phyloP scores from a whole-genome alignment of 2,113 vertebrate species.

The Tretioscincus oriximinensis region DNA sequence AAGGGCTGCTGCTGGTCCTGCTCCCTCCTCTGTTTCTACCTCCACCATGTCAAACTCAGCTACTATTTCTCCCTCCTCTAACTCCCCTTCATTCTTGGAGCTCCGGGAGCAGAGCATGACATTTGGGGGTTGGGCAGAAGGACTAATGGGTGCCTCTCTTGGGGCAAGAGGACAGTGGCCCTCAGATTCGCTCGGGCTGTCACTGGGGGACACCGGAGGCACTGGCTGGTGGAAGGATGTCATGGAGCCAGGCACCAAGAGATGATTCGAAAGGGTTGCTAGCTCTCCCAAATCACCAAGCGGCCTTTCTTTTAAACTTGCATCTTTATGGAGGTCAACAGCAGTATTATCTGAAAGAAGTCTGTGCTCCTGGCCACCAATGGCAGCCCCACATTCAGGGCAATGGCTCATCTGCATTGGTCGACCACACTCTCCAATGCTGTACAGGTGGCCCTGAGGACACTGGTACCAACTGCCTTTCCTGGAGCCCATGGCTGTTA shows the following conservation, averaged over 20 bases:
- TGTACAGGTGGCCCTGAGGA: conserved; percentile 15
- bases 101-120: too few relatives aligned
- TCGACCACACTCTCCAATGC: not conserved
- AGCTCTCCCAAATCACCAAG: not conserved
- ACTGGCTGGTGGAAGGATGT: not conserved
- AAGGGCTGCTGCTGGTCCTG: too few relatives aligned
- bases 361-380: not conserved
- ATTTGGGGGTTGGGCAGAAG: too few relatives aligned
- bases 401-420: conserved; percentile 3
- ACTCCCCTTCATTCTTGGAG: too few relatives aligned
- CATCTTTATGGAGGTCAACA: not conserved
- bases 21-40: too few relatives aligned
- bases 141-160: not conserved
- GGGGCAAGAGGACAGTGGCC: not conserved
- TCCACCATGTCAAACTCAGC: too few relatives aligned
- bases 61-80: too few relatives aligned
- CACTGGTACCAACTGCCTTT: conserved; percentile 31
- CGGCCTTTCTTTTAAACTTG: not conserved
- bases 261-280: too few relatives aligned
- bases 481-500: not conserved
- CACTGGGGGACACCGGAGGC: accelerated
- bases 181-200: not conserved
- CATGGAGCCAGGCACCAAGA: accelerated
- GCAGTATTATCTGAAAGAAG: not conserved
- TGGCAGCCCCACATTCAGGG: conserved; percentile 16